Evolutionary conservation across 2,888 invertebrate genomes (phyloP), one percentile per base, ranked within the genome.

Genomic region (Ashinkailepas kermadecensis): DNA sequence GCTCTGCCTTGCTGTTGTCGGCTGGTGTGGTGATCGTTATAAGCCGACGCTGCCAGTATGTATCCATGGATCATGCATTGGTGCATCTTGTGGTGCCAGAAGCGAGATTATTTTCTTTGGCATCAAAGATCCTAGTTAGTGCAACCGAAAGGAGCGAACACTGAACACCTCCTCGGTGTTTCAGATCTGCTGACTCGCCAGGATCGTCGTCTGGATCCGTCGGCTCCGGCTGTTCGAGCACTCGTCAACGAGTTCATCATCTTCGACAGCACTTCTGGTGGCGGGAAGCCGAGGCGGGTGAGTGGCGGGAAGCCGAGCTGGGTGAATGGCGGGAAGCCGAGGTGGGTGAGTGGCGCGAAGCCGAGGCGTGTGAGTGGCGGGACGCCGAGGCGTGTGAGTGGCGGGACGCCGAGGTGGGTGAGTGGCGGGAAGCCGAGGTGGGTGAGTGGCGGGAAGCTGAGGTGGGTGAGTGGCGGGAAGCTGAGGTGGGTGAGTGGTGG

Each of bases 221-320:
- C 23, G 4, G 39, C 13, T 39, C 70, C 70, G 15, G 25, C 39
- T 7, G 39, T 70, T 4, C 70, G 39, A 39, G 0, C 23, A 13
- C 70, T 70, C 4, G 23, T 70, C 70, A 70, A 39, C 39, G 70
- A 70, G 70, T 70, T 70, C 15, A 70, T 70, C 70, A 25, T 70
- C 15, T 70, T 70, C 15, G 70, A 70, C 39, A 12, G 70, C 39
- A 13, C 39, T 39, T 39, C 11, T 8, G 39, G 70, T 15, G 7
- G 13, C 39, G 15, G 70, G 39, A 70, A 70, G 23, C 23, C 12
- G 39, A 25, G 70, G 23, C 25, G 70, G 70, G 70, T 70, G 13
- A 12, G 67, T 25, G 1, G 18, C 18, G 64, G 15, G 15, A 18
- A 13, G 64, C 2, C 18, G 15, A 64, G 1, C 2, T 39, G 39